Conservation (phyloP, 2,113 vertebrate genomes). For the Channa maculata region DNA sequence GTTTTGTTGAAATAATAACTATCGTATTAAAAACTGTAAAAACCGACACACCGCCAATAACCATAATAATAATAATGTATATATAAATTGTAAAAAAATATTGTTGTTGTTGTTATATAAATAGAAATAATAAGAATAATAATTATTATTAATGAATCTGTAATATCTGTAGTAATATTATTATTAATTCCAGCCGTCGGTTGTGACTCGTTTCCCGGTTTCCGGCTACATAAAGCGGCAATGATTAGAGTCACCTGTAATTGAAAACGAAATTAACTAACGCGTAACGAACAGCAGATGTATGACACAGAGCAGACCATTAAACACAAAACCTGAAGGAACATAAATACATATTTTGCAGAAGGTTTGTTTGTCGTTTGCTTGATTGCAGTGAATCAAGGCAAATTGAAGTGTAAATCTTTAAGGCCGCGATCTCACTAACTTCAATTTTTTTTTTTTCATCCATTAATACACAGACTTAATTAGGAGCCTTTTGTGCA, state of each 20-base stretch:
- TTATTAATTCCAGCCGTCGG: neutral
- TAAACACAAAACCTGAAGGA: slow-evolving; percentile 16
- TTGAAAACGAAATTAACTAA: slow-evolving; percentile 71
- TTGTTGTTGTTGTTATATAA: too few species aligned
- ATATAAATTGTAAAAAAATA: too few species aligned
- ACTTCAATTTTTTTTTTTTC: neutral
- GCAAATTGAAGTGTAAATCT: too few species aligned
- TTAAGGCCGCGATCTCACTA: neutral
- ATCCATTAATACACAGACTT: neutral
- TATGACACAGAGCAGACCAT: slow-evolving; percentile 39
- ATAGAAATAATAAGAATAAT: too few species aligned
- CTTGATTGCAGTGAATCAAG: neutral
- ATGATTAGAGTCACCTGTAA: slow-evolving; percentile 62
- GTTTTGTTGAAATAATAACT: too few species aligned
- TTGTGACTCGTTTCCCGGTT: neutral
- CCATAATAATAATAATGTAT: too few species aligned
- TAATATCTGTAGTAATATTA: neutral
- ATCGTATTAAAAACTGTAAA: too few species aligned
- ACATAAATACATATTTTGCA: slow-evolving; percentile 49
- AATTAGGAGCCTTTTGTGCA: too few species aligned
- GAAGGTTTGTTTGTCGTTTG: slow-evolving; percentile 7
- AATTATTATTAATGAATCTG: neutral
- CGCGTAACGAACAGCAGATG: slow-evolving; percentile 47
- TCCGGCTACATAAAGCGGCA: slow-evolving; percentile 7
- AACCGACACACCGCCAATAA: too few species aligned